Evolutionary conservation across 2,797 vertebrate genomes (phyloP), one percentile per base, ranked within the genome.

Genomic region (Phataginus tricuspis): DNA sequence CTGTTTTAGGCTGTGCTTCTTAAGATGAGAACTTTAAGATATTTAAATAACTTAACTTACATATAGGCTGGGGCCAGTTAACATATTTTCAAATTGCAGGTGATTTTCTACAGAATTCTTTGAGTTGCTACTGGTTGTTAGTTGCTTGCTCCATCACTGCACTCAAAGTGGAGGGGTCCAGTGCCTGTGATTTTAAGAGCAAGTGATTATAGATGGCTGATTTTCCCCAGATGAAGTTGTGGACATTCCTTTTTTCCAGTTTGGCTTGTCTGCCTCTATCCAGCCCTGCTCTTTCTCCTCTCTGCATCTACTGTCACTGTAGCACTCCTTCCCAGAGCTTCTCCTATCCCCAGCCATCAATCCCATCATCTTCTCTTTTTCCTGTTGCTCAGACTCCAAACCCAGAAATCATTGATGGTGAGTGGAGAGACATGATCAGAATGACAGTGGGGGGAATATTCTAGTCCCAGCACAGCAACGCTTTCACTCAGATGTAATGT

Each of bases 31-130:
- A 59, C 10, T 71, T 82, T 77, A 66, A 93, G 31, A 64, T 86
- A 55, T 39, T 90, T 90, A 93, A 95, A 49, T 83, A 92, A 71
- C 78, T 64, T 39, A 80, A 84, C 63, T 61, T 78, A 86, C 37
- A 49, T 61, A 49, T 68, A 61, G 34, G 86, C 7, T 45, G n/a
- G 18, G 68, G 82, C 5, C 25, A 75, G 21, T 69, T 55, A 66
- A 59, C 31, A 45, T 77, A 77, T 72, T 74, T 90, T 83, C 51
- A 94, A 91, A 78, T 68, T 69, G 21, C 14, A 64, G 63, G 27
- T 71, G n/a, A 85, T 63, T 31, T 69, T 15, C 45, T 85, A 72
- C 45, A 74, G 42, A 79, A 53, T 61, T 83, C 66, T 96, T 59
- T 80, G 42, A 78, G n/a, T 91, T 63, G 63, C 15, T 88, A 18